phyloP scores from a whole-genome alignment of 2,888 invertebrate species.

The Drosophila gaucha region DNA sequence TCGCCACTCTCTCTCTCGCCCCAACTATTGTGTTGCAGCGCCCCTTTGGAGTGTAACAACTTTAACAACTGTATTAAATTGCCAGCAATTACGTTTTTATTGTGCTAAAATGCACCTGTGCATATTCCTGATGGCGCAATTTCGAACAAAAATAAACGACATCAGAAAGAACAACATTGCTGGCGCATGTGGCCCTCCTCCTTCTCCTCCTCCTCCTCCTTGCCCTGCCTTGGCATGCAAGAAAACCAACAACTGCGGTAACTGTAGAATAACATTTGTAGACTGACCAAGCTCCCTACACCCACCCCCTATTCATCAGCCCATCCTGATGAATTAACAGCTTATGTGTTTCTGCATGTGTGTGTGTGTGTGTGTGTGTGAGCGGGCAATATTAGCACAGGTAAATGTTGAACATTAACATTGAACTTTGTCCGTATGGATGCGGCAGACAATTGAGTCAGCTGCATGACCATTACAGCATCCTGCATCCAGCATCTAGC shows the following conservation, averaged over 20 bases:
- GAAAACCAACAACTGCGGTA: conserved; percentile 76
- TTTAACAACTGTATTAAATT: conserved; percentile 75
- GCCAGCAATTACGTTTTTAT: conserved; percentile 80
- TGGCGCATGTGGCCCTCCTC: conserved; percentile 11
- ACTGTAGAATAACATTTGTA: conserved; percentile 71
- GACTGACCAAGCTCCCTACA: conserved; percentile 7
- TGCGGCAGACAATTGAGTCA: conserved; percentile 41
- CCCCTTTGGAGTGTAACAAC: conserved; percentile 44
- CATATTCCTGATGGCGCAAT: conserved; percentile 81
- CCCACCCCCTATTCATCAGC: neutral
- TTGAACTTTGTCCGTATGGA: conserved; percentile 72
- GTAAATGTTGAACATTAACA: conserved; percentile 81
- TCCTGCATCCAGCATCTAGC: conserved; percentile 16
- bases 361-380: conserved; percentile 31
- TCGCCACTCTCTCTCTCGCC: neutral
- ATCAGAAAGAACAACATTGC: conserved; percentile 78
- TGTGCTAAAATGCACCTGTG: conserved; percentile 81
- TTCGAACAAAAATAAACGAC: conserved; percentile 80
- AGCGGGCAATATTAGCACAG: conserved; percentile 74
- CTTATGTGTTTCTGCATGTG: conserved; percentile 4
- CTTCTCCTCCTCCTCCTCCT: neutral
- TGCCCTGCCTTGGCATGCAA: conserved; percentile 19
- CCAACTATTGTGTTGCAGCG: conserved; percentile 3
- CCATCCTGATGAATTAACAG: conserved; percentile 48
- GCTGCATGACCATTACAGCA: conserved; percentile 18